Conservation (phyloP, 2,113 vertebrate genomes). For the Pimephales promelas region DNA sequence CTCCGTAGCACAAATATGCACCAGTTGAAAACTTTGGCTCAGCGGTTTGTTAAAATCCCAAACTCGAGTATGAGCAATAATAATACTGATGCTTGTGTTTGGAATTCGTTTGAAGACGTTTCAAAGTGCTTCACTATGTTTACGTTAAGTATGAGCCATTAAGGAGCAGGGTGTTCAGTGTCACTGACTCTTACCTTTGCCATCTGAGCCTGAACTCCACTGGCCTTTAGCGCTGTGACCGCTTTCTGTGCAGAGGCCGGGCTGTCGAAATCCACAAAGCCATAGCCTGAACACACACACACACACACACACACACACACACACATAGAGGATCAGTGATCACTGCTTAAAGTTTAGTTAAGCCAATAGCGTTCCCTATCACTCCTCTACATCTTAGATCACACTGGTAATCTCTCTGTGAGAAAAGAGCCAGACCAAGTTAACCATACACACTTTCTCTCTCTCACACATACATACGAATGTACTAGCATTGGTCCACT, state of each 20-base stretch:
- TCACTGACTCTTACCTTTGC: conserved; percentile 82
- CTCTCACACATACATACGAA: background rate
- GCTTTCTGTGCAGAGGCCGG: conserved; percentile 89
- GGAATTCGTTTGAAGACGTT: background rate
- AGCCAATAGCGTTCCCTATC: conserved; percentile 36
- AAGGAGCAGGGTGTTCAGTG: conserved; percentile 3
- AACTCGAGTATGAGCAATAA: conserved; percentile 6
- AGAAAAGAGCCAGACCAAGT: conserved; percentile 31
- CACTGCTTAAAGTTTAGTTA: conserved; percentile 34
- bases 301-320: conserved; percentile 54
- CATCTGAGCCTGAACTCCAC: conserved; percentile 93
- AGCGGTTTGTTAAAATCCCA: background rate
- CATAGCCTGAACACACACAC: conserved; percentile 80
- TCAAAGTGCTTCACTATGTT: background rate
- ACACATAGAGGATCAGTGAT: conserved; percentile 17
- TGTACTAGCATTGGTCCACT: conserved; percentile 21
- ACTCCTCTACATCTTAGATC: conserved; percentile 32
- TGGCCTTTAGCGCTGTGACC: conserved; percentile 86
- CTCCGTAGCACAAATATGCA: background rate
- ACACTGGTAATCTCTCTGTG: conserved; percentile 15
- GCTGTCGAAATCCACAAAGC: conserved; percentile 93
- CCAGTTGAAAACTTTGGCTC: background rate
- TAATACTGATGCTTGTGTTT: background rate
- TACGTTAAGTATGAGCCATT: background rate
- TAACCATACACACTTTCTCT: conserved; percentile 7